A percentile compares a stretch with the other conserved stretches of the same genome.
Conservation (phyloP, 2,113 vertebrate species). For the Okapia johnstoni region DNA sequence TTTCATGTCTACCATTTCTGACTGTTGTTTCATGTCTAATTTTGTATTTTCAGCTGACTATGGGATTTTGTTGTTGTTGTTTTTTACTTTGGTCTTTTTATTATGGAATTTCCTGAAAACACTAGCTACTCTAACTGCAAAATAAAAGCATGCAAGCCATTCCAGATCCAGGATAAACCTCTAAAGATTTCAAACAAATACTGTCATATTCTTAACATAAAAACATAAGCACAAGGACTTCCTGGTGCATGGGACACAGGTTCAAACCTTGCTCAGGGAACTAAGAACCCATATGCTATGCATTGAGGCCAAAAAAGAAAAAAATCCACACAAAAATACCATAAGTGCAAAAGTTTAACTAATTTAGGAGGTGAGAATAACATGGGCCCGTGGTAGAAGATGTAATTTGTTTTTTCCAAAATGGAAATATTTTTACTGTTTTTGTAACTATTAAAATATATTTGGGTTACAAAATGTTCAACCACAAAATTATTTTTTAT, state of each 20-base stretch:
- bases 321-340: background rate
- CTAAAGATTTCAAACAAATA: background rate
- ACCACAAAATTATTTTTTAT: background rate
- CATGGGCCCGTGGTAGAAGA: background rate
- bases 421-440: background rate
- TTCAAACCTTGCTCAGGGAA: background rate
- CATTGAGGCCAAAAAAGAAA: background rate
- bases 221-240: background rate
- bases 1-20: background rate
- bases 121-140: background rate
- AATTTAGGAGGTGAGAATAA: background rate
- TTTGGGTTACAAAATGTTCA: background rate
- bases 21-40: background rate
- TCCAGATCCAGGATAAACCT: background rate
- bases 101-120: conserved; percentile 14
- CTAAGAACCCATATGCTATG: background rate
- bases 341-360: background rate
- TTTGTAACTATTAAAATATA: background rate
- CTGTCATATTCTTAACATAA: background rate
- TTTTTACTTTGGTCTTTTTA: background rate
- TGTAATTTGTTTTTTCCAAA: conserved; percentile 2
- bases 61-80: background rate
- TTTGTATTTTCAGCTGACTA: conserved; percentile 10
- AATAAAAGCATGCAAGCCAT: background rate
- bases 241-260: background rate